A percentile compares a stretch with the other conserved stretches of the same genome.
These are phyloP conservation scores for Meandrusa payeni DNA, from an alignment of 2,888 invertebrate species.

Conservation along the genomic window DNA sequence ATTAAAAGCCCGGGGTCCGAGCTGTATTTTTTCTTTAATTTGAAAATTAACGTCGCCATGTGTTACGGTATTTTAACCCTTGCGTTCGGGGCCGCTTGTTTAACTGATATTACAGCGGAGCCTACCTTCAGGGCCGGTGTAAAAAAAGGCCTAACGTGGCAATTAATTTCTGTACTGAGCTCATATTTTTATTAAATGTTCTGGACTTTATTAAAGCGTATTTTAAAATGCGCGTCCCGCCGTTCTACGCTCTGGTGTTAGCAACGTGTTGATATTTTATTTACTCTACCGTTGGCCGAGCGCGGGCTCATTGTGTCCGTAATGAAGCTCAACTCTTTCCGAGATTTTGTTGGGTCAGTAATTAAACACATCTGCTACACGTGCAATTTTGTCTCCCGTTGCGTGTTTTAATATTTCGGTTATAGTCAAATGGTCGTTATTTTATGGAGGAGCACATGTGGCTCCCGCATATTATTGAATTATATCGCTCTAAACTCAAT, in stretches of 20 bases:
- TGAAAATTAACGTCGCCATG: slow-evolving; percentile 58
- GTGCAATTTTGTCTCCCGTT: slow-evolving; percentile 55
- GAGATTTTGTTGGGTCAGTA: slow-evolving; percentile 71
- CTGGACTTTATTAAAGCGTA: slow-evolving; percentile 66
- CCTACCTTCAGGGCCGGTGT: slow-evolving; percentile 40
- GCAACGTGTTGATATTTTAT: slow-evolving; percentile 74
- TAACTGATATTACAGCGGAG: slow-evolving; percentile 50
- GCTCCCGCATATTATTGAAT: slow-evolving; percentile 1
- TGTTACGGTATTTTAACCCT: slow-evolving; percentile 58
- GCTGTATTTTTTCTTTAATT: slow-evolving; percentile 59
- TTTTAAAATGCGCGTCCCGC: slow-evolving; percentile 59
- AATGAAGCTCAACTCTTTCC: slow-evolving; percentile 66
- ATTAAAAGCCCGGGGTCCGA: slow-evolving; percentile 40
- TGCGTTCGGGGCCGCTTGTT: slow-evolving; percentile 51
- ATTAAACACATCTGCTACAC: slow-evolving; percentile 76
- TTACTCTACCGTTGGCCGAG: slow-evolving; percentile 59
- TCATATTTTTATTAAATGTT: slow-evolving; percentile 62
- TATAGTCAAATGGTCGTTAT: slow-evolving; percentile 43
- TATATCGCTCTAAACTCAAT: neutral
- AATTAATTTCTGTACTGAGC: slow-evolving; percentile 59
- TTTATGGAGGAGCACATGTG: slow-evolving; percentile 45
- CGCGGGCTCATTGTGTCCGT: slow-evolving; percentile 54
- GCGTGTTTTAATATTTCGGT: slow-evolving; percentile 52
- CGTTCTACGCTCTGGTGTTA: slow-evolving; percentile 58
- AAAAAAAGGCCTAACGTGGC: slow-evolving; percentile 59